A percentile compares a stretch with the other conserved stretches of the same genome.
Evolutionary conservation across 1,140 invertebrate species (phyloP).

Genomic region (Megathymus violae): DNA sequence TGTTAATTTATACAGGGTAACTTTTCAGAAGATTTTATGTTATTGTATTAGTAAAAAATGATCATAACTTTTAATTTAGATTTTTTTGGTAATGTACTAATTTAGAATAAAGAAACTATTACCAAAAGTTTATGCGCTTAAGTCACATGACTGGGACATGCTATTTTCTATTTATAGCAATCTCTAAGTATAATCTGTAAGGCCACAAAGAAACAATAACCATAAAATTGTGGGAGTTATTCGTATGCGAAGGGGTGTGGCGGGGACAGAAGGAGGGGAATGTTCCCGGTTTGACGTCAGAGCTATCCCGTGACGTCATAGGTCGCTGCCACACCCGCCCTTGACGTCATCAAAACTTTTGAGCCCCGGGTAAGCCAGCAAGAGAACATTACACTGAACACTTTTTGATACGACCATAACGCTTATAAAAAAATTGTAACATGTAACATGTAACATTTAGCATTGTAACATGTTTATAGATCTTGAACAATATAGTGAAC

Average conservation of each 20-base stretch:
- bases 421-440: neutral
- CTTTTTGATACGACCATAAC: neutral
- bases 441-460: too few species aligned
- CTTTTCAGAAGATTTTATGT: too few species aligned
- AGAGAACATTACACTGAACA: too few species aligned
- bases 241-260: constrained; percentile 52
- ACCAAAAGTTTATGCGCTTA: neutral
- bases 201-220: constrained; percentile 73
- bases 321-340: constrained; percentile 75
- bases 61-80: too few species aligned
- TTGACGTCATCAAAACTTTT: constrained; percentile 69
- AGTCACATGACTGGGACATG: neutral
- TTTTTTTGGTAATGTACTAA: too few species aligned
- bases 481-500: neutral
- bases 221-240: constrained; percentile 65
- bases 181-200: constrained; percentile 24
- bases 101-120: neutral
- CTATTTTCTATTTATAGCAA: constrained; percentile 7
- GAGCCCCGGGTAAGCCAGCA: constrained; percentile 31
- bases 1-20: too few species aligned
- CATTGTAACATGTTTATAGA: constrained; percentile 11
- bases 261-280: constrained; percentile 41
- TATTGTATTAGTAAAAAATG: too few species aligned
- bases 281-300: constrained; percentile 71
- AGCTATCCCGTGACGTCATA: constrained; percentile 78